phyloP scores from a whole-genome alignment of 2,888 invertebrate species.

The Dascillus cervinus region DNA sequence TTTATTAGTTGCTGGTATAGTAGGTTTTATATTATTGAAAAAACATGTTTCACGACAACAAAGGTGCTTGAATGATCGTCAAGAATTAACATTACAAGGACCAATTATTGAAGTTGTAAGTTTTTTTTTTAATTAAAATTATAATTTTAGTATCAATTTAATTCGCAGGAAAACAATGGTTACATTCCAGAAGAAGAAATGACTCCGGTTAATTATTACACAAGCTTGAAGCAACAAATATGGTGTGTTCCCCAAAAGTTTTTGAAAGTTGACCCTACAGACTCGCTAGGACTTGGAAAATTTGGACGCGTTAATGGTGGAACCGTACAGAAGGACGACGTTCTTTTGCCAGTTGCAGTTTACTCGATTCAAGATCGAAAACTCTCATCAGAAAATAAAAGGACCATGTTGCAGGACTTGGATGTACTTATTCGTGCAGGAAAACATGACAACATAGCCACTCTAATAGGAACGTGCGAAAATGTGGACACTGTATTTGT shows the following conservation, averaged over 20 bases:
- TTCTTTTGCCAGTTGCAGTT: conserved; percentile 48
- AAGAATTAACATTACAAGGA: conserved; percentile 68
- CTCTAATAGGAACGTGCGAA: conserved; percentile 73
- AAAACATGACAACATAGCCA: conserved; percentile 63
- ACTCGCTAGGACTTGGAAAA: conserved; percentile 62
- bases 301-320: conserved; percentile 74
- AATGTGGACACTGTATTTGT: conserved; percentile 67
- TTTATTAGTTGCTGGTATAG: conserved; percentile 56
- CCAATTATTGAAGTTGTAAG: conserved; percentile 65
- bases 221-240: conserved; percentile 65
- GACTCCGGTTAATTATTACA: conserved; percentile 60
- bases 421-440: conserved; percentile 63
- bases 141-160: conserved; percentile 8
- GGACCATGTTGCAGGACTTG: conserved; percentile 59
- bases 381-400: conserved; percentile 41
- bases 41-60: conserved; percentile 42
- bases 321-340: conserved; percentile 55
- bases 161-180: conserved; percentile 60
- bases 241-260: conserved; percentile 67
- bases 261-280: conserved; percentile 57
- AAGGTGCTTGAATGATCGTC: conserved; percentile 50
- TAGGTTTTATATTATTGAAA: conserved; percentile 54
- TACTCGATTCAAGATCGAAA: conserved; percentile 57
- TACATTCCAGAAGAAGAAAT: conserved; percentile 65
- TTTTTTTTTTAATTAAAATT: conserved; percentile 6